Conservation (phyloP, 1,140 invertebrate genomes). For the Trichonephila clavipes region DNA sequence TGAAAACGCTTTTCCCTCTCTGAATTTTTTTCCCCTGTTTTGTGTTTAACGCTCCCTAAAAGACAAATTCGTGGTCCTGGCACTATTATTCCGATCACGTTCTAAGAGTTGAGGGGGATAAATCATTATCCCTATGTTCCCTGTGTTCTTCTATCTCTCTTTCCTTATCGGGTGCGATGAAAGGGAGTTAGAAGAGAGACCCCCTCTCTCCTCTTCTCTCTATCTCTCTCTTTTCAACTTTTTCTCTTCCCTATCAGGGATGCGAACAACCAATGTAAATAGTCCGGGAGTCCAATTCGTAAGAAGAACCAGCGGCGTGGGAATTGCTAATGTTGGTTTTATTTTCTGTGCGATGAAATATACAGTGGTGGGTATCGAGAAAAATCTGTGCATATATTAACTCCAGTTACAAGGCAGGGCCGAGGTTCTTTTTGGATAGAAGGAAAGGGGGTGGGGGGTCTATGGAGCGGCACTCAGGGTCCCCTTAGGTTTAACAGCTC, state of each 20-base stretch:
- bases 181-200: slow-evolving; percentile 1
- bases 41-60: slow-evolving; percentile 45
- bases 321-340: slow-evolving; percentile 76
- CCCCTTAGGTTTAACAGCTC: slow-evolving; percentile 74
- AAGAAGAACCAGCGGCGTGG: slow-evolving; percentile 56
- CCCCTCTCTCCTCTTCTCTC: background rate
- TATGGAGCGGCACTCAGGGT: background rate
- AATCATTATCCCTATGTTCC: slow-evolving; percentile 71
- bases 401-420: slow-evolving; percentile 73
- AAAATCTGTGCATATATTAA: slow-evolving; percentile 77
- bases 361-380: slow-evolving; percentile 67
- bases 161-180: background rate
- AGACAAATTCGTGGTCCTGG: slow-evolving; percentile 64
- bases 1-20: slow-evolving; percentile 15
- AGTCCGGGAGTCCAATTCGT: slow-evolving; percentile 65
- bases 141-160: background rate
- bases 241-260: slow-evolving; percentile 31
- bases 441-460: background rate
- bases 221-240: slow-evolving; percentile 44
- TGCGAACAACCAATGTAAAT: slow-evolving; percentile 70
- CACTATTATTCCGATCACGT: slow-evolving; percentile 74
- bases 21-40: slow-evolving; percentile 42
- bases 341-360: slow-evolving; percentile 68
- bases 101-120: slow-evolving; percentile 50
- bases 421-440: slow-evolving; percentile 56